Base-by-base conservation (phyloP, 2,888 invertebrate genomes). In the Pyrochroa serraticornis region DNA sequence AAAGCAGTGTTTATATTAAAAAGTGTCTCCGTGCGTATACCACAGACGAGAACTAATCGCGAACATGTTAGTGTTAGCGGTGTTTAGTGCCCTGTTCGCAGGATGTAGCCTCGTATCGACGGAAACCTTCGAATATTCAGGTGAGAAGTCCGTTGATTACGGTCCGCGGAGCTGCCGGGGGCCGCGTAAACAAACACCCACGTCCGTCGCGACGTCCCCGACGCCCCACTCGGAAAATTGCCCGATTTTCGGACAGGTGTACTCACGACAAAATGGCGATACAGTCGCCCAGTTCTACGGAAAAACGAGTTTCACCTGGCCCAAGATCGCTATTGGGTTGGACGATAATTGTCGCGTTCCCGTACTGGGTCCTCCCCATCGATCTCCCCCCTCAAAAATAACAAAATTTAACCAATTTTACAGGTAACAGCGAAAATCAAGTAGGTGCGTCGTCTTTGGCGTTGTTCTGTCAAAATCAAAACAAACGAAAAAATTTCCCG, bases 221-320 rank as follows among this genome's bases (percentile, higher is more conserved):
- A 30, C 35, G 35, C 44, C 33, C 12, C 13, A 14, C 36, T n/a
- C n/a, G 7, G 32, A 22, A 32, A 37, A 10, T 37, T 31, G 30
- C 48, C 8, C 43, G 22, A 30, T 10, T 22, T 9, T 22, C 35
- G 14, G 14, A 35, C 53, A 45, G 51, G 43, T 51, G 51, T 35
- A 50, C 10, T 8, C 31, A 22, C 45, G 50, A 58, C 58, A 58
- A 58, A 58, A 58, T 58, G 58, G 58, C 58, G 58, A 52, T 36
- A 53, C 48, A 22, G 33, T 36, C 50, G 45, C 22, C 42, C 32
- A 37, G 31, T 7, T 22, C 39, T 39, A 37, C 43, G 22, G 42
- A 42, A 50, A 50, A 50, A 53, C 58, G 47, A 44, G 53, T 58
- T 58, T 49, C 58, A 58, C 58, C 58, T 58, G 58, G 22, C 3